Evolutionary conservation across 2,113 vertebrate genomes (phyloP).

Genomic region (Lanius collurio): DNA sequence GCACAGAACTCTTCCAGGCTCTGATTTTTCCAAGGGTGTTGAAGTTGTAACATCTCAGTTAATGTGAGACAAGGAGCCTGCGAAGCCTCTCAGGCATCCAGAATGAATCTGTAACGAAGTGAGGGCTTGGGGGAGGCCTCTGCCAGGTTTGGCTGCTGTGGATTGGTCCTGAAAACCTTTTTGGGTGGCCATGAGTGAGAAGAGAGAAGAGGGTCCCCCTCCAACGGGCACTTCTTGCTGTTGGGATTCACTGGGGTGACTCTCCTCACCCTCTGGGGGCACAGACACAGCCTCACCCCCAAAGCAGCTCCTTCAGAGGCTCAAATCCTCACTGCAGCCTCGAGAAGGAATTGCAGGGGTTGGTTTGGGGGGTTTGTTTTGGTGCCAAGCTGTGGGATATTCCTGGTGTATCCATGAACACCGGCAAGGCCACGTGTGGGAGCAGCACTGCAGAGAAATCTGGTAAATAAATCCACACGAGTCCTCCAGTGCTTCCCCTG

Average conservation of each 20-base stretch:
- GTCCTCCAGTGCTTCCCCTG: neutral
- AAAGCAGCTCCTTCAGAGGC: neutral
- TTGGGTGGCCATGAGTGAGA: accelerated
- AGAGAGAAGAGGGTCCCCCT: neutral
- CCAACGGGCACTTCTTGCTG: neutral
- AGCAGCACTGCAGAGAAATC: neutral
- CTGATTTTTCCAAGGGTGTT: neutral
- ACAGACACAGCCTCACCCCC: neutral
- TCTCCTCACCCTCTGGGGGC: neutral
- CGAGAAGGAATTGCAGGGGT: neutral
- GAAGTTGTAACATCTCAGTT: neutral
- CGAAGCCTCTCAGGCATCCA: neutral
- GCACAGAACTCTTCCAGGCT: neutral
- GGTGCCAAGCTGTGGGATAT: accelerated
- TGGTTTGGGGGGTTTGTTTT: neutral
- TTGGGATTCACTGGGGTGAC: neutral
- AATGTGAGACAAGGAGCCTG: neutral
- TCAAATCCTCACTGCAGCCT: neutral
- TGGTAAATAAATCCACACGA: neutral
- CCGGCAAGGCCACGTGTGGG: accelerated
- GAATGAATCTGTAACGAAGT: neutral
- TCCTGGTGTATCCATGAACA: accelerated
- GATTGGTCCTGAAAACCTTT: neutral
- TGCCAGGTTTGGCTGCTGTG: neutral
- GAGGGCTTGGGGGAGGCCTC: neutral